Evolutionary conservation across 2,888 invertebrate species (phyloP), one percentile per base, ranked within the genome.

Genomic region (Drosophila pegasa): DNA sequence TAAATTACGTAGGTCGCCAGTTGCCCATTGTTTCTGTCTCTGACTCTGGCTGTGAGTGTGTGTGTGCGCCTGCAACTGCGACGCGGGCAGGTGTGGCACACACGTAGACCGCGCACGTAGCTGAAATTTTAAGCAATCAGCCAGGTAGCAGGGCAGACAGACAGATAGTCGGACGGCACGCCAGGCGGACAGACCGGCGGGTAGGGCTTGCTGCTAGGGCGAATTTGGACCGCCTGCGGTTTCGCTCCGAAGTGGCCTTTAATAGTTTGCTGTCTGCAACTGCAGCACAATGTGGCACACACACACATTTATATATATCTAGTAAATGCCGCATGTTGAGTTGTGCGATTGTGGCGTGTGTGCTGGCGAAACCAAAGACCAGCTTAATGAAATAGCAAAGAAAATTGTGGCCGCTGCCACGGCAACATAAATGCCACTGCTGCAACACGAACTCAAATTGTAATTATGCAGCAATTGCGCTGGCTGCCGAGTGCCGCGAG

Each of bases 181-280:
- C 54, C 31, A 37, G 37, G 43, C 37, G 20, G 48, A 57, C 54
- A 55, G 51, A 47, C 40, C 10, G 10, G 6, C 22, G 35, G 35
- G 52, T 43, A 61, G 43, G 55, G 50, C 31, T 58, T 56, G 51
- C 31, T 65, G 61, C 40, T 52, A n/a, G 64, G 40, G 31, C 14
- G 47, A 6, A 33, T 27, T 50, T 65, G 58, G 54, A 57, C 58
- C 48, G 80, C 71, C 68, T 83, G 66, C 67, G 86, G 88, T 77
- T 85, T 79, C 66, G 60, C 65, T 66, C 70, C 79, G 83, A 86
- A 83, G 87, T 86, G 83, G 67, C 71, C 86, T 83, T 83, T 83
- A 83, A 83, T 83, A 88, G 83, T 86, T 88, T 71, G 77, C 83
- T 77, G 83, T 83, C 83, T 83, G 83, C 86, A 88, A 67, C 78